These are phyloP conservation scores for Oxyruncus cristatus DNA, from an alignment of 2,113 vertebrate species.

Conservation along the genomic window DNA sequence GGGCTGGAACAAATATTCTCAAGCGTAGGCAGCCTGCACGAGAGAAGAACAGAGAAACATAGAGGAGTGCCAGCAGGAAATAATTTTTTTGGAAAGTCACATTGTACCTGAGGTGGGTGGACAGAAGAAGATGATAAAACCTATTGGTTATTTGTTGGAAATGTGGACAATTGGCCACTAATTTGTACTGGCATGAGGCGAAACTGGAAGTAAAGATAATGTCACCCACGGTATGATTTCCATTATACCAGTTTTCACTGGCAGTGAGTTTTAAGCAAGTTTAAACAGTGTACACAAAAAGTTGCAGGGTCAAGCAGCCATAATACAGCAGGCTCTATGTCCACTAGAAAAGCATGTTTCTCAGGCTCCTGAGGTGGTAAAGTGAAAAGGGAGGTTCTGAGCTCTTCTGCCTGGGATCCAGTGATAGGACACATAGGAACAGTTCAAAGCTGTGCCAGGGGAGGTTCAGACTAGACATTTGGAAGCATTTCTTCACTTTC, in stretches of 20 bases:
- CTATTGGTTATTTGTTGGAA: neutral
- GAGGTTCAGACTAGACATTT: neutral
- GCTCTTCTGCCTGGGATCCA: neutral
- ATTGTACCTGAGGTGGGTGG: neutral
- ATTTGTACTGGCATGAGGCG: neutral
- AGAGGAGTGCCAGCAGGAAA: neutral
- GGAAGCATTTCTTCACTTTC: neutral
- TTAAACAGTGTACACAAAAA: neutral
- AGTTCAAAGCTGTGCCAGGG: fast-evolving
- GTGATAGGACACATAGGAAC: fast-evolving
- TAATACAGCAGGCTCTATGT: neutral
- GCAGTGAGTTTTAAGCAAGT: neutral
- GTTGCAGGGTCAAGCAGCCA: neutral
- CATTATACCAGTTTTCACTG: neutral
- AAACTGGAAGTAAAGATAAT: neutral
- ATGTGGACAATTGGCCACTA: neutral
- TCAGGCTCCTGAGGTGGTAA: neutral
- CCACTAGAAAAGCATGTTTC: neutral
- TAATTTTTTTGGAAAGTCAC: neutral
- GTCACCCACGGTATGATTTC: neutral
- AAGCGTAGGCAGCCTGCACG: neutral
- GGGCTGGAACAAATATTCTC: neutral
- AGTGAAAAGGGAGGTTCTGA: neutral
- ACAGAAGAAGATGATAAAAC: neutral
- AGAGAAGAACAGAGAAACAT: neutral